phyloP scores from a whole-genome alignment of 2,797 vertebrate species.

The Characodon lateralis region DNA sequence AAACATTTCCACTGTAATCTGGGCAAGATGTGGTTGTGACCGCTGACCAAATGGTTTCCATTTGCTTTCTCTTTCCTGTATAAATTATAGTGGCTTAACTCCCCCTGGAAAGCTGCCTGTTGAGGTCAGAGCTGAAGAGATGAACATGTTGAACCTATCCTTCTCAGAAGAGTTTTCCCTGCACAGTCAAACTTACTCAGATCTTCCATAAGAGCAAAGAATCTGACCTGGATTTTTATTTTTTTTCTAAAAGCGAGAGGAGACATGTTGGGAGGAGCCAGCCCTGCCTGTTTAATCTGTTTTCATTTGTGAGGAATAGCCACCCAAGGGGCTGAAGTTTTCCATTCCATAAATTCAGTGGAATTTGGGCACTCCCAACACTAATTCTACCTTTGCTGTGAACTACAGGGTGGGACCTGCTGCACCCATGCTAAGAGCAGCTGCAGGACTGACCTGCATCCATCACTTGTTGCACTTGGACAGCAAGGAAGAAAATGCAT shows the following conservation, averaged over 20 bases:
- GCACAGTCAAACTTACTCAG: slow-evolving; percentile 29
- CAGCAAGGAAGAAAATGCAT: slow-evolving; percentile 26
- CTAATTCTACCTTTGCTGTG: slow-evolving; percentile 40
- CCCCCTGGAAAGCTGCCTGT: slow-evolving; percentile 40
- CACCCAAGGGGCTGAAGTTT: slow-evolving; percentile 47
- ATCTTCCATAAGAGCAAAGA: background rate
- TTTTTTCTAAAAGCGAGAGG: slow-evolving; percentile 34
- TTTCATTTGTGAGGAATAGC: slow-evolving; percentile 32
- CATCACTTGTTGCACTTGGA: slow-evolving; percentile 42
- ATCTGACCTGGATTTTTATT: slow-evolving; percentile 46
- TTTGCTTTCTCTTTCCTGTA: slow-evolving; percentile 49
- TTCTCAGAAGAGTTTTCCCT: slow-evolving; percentile 34
- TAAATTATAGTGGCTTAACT: slow-evolving; percentile 46
- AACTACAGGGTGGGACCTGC: slow-evolving; percentile 44
- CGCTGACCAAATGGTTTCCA: slow-evolving; percentile 38
- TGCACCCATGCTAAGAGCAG: slow-evolving; percentile 39
- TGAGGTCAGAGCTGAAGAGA: slow-evolving; percentile 37
- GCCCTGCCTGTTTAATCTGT: slow-evolving; percentile 18
- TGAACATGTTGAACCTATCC: slow-evolving; percentile 44
- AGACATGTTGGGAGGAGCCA: slow-evolving; percentile 35
- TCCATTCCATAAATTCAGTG: slow-evolving; percentile 41
- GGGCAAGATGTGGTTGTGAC: slow-evolving; percentile 45
- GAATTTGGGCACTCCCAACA: slow-evolving; percentile 30
- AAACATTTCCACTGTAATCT: slow-evolving; percentile 56
- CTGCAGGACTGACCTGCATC: slow-evolving; percentile 37